These are phyloP conservation scores for Dipodomys stephensi DNA, from an alignment of 2,113 vertebrate genomes.

Conservation along the genomic window DNA sequence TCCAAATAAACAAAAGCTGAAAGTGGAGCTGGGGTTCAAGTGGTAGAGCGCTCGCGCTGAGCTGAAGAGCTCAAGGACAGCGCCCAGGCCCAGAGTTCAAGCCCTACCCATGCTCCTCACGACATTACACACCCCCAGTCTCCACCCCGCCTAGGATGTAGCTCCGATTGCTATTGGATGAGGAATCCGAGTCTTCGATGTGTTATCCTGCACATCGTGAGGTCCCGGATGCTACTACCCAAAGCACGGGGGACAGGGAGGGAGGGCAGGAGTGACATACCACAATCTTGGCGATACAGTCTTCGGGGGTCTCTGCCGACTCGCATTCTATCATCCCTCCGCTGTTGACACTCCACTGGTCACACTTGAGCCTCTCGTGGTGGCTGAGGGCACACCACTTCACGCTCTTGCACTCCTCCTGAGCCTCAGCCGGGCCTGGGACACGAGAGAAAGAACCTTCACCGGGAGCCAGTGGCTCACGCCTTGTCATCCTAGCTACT, in stretches of 20 bases:
- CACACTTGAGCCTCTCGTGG: conserved; percentile 91
- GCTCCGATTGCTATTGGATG: background rate
- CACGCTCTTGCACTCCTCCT: conserved; percentile 58
- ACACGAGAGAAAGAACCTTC: background rate
- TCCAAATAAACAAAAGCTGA: too few species aligned
- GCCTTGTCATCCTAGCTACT: too few species aligned
- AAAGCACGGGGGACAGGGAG: too few species aligned
- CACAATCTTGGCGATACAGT: conserved; percentile 93
- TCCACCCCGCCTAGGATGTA: too few species aligned
- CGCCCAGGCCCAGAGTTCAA: too few species aligned
- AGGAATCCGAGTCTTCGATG: background rate
- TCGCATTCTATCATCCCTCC: conserved; percentile 85
- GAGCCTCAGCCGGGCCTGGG: background rate
- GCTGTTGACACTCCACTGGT: conserved; percentile 89
- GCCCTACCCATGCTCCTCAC: too few species aligned
- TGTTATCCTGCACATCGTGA: background rate
- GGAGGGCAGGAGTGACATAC: conserved; percentile 80
- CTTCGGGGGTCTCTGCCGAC: conserved; percentile 80
- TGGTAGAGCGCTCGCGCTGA: too few species aligned
- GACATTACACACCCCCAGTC: too few species aligned
- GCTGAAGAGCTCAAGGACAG: too few species aligned
- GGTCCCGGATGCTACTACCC: background rate
- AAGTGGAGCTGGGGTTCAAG: too few species aligned
- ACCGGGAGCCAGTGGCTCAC: too few species aligned
- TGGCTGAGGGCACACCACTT: conserved; percentile 92